Base-by-base conservation (phyloP, 1,140 invertebrate species). In the Brachionus calyciflorus region DNA sequence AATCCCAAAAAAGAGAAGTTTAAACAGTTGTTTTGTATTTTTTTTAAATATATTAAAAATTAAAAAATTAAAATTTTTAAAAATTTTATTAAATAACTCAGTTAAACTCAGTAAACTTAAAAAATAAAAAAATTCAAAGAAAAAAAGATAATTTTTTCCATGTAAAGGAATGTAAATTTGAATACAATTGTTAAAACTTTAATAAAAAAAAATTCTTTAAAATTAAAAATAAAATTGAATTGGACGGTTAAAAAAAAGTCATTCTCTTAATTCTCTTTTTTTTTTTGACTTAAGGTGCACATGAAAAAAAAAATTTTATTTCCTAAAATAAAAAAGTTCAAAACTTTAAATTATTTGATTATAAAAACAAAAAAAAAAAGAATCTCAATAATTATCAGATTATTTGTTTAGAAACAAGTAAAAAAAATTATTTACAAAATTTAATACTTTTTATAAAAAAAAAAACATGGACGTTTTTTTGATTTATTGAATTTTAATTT, bases 401-500 rank as follows among this genome's bases (percentile, higher is more conserved):
- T 37, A 5, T 37, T 40, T 6, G 12, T 40, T 12, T 40, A 4
- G 12, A 40, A 40, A 46, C n/a, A 46, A 7, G n/a, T 7, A 46
- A 46, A 46, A 14, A 46, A 46, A 46, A 46, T 14, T 14, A 7
- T 46, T 46, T 46, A 5, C 14, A 17, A 46, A n/a, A n/a, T n/a
- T 37, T 37, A 37, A 37, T 37, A 37, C 33, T 37, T 9, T 37
- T 37, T 37, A 5, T 37, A 60, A 37, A 33, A 12, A 28, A 60
- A 12, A 60, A 65, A 65, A 65, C 19, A n/a, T 65, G 33, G 60
- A 44, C 40, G 40, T 44, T 41, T 21, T 33, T 41, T 41, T 44
- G n/a, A 21, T 44, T 41, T 40, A 30, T 44, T 24, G 21, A 14
- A 26, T 12, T 44, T 65, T 7, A 24, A 41, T 41, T 65, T 65